A percentile compares a stretch with the other conserved stretches of the same genome.
Conservation (phyloP, 1,140 invertebrate genomes). For the Epicauta chinensis region DNA sequence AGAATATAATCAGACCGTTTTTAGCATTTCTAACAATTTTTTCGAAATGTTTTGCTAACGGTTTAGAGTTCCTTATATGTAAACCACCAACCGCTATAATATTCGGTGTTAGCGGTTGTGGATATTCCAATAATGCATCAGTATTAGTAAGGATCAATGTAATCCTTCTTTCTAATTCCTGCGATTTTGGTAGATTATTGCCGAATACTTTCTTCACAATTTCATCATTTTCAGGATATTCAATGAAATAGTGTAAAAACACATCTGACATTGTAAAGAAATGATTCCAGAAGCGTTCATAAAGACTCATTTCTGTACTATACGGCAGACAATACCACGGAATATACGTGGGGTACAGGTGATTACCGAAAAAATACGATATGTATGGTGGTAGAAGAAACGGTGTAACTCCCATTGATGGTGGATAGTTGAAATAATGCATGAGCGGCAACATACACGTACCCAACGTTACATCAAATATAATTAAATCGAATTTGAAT, state of each 20-base stretch:
- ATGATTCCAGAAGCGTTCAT: constrained; percentile 2
- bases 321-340: constrained; percentile 5
- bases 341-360: neutral
- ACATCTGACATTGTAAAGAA: neutral
- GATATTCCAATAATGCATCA: constrained; percentile 42
- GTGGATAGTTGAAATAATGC: constrained; percentile 3
- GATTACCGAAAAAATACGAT: constrained; percentile 2
- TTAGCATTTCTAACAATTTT: constrained; percentile 22
- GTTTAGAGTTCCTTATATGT: constrained; percentile 41
- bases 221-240: neutral
- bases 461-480: constrained; percentile 26
- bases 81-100: constrained; percentile 51
- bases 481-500: constrained; percentile 32
- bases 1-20: constrained; percentile 29
- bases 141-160: constrained; percentile 41
- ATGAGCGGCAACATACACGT: constrained; percentile 20
- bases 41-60: constrained; percentile 26
- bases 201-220: constrained; percentile 14
- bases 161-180: constrained; percentile 17
- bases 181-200: constrained; percentile 13
- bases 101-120: constrained; percentile 45
- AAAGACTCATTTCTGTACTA: constrained; percentile 10
- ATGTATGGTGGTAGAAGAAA: constrained; percentile 7
- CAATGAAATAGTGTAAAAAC: neutral
- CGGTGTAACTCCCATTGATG: constrained; percentile 1